A percentile compares a stretch with the other conserved stretches of the same genome.
Evolutionary conservation across 2,113 vertebrate genomes (phyloP).

Genomic region (Girardinichthys multiradiatus): DNA sequence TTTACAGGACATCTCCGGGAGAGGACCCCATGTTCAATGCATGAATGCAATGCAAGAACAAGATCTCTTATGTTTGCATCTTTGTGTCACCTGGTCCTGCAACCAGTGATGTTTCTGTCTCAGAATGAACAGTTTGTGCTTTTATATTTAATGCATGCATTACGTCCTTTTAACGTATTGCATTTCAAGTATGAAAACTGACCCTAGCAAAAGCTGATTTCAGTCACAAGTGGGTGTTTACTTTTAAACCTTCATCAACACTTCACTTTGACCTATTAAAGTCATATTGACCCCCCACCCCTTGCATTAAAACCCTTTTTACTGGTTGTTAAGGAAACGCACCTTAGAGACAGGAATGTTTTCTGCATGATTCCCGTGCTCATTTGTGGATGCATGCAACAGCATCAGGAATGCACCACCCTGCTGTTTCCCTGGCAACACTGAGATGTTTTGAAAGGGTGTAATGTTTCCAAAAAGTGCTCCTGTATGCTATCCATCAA

Average conservation of each 20-base stretch:
- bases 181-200: not conserved
- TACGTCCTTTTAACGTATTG: not conserved
- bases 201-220: not conserved
- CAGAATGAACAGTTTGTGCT: not conserved
- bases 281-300: not conserved
- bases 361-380: not conserved
- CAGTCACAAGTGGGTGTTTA: not conserved
- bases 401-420: not conserved
- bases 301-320: not conserved
- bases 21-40: not conserved
- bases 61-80: not conserved
- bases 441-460: constrained; percentile 1
- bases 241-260: too few relatives aligned
- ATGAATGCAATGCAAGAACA: not conserved
- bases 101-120: not conserved
- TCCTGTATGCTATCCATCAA: too few relatives aligned
- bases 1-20: constrained; percentile 21
- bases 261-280: not conserved
- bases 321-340: not conserved
- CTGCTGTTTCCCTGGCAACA: constrained; percentile 20
- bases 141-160: not conserved
- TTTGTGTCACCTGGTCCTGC: not conserved
- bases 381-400: not conserved
- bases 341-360: not conserved
- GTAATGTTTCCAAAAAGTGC: not conserved